A percentile compares a stretch with the other conserved stretches of the same genome.
Conservation (phyloP, 2,888 invertebrate genomes). For the Hemistola chrysoprasaria region DNA sequence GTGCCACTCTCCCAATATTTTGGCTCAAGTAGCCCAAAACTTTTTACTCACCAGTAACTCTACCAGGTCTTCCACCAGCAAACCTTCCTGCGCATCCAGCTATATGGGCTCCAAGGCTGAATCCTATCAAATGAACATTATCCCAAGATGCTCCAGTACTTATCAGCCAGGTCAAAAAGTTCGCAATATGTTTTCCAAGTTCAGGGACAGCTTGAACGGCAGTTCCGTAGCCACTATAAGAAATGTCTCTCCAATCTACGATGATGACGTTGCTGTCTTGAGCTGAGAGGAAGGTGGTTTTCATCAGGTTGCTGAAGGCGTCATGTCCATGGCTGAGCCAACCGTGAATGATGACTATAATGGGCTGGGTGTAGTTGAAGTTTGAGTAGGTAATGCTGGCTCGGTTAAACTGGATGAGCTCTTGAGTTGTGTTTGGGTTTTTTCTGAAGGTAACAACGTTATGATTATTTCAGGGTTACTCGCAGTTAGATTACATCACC, state of each 20-base stretch:
- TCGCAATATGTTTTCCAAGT: slow-evolving; percentile 57
- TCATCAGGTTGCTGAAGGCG: slow-evolving; percentile 16
- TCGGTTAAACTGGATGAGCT: slow-evolving; percentile 46
- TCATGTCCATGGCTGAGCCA: slow-evolving; percentile 23
- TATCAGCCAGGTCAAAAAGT: slow-evolving; percentile 63
- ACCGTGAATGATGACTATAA: slow-evolving; percentile 21
- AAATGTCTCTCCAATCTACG: slow-evolving; percentile 59
- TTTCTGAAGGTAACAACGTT: slow-evolving; percentile 41
- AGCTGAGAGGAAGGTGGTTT: slow-evolving; percentile 12
- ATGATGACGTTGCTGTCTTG: slow-evolving; percentile 63
- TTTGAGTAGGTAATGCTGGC: slow-evolving; percentile 32
- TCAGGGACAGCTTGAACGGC: slow-evolving; percentile 54
- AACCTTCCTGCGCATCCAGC: slow-evolving; percentile 58
- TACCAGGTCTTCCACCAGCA: slow-evolving; percentile 35
- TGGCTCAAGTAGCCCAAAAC: too few relatives aligned
- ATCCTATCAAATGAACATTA: slow-evolving; percentile 66
- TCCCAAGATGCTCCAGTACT: slow-evolving; percentile 57
- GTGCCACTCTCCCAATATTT: too few relatives aligned
- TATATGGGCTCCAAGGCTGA: slow-evolving; percentile 72
- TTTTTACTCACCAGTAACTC: slow-evolving; percentile 53
- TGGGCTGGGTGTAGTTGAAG: slow-evolving; percentile 8
- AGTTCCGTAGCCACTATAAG: slow-evolving; percentile 42
- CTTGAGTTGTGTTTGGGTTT: slow-evolving; percentile 49
- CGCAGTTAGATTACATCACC: too few relatives aligned
- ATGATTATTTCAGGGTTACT: too few relatives aligned